Conservation (phyloP, 1,140 invertebrate species). For the Antheraea pernyi region DNA sequence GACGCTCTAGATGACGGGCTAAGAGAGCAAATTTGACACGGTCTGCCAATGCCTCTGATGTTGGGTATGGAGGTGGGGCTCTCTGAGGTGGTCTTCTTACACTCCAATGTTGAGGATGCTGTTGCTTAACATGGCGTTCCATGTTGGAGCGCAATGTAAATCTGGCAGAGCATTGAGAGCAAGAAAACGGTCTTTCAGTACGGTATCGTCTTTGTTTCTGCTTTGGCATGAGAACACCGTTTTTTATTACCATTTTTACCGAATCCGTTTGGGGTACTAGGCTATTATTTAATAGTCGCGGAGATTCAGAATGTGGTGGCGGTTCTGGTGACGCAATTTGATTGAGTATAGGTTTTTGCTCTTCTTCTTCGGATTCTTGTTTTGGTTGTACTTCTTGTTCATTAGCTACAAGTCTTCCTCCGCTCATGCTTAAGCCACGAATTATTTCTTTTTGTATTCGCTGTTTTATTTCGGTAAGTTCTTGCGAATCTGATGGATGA, state of each 20-base stretch:
- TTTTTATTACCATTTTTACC: slow-evolving; percentile 94
- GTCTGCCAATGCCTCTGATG: slow-evolving; percentile 81
- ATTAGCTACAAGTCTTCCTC: slow-evolving; percentile 81
- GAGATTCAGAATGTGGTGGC: slow-evolving; percentile 63
- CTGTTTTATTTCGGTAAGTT: slow-evolving; percentile 82
- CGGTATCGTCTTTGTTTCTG: slow-evolving; percentile 94
- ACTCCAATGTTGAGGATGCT: slow-evolving; percentile 93
- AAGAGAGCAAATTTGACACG: slow-evolving; percentile 89
- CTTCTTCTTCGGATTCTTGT: slow-evolving; percentile 67
- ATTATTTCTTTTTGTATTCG: slow-evolving; percentile 84
- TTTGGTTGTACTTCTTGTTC: slow-evolving; percentile 75
- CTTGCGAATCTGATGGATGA: slow-evolving; percentile 79
- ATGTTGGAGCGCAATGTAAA: slow-evolving; percentile 95
- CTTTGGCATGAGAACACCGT: slow-evolving; percentile 92
- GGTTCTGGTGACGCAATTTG: slow-evolving; percentile 51
- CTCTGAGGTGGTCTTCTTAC: slow-evolving; percentile 82
- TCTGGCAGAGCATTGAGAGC: slow-evolving; percentile 92
- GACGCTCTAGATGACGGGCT: slow-evolving; percentile 86
- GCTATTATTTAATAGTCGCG: slow-evolving; percentile 49
- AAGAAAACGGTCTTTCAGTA: slow-evolving; percentile 94
- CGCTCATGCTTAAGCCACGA: slow-evolving; percentile 83
- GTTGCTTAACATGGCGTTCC: slow-evolving; percentile 96
- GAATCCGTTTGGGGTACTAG: slow-evolving; percentile 79
- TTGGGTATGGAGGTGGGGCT: slow-evolving; percentile 67
- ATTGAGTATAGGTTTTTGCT: slow-evolving; percentile 51